phyloP scores from a whole-genome alignment of 1,140 invertebrate species.

The Caenorhabditis inopinata region DNA sequence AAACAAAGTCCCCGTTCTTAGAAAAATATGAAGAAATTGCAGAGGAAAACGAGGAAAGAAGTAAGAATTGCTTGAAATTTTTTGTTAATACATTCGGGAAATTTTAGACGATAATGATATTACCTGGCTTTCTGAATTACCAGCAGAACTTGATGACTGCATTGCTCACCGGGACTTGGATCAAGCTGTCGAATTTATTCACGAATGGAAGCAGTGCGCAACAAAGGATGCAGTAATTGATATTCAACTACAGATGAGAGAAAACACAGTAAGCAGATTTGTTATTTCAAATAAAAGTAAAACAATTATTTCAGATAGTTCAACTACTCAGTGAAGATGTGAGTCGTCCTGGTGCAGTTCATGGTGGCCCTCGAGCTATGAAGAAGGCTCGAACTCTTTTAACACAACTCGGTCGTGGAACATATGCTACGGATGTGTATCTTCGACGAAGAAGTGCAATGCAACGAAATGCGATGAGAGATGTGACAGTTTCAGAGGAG shows the following conservation, averaged over 20 bases:
- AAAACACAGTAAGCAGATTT: conserved; percentile 55
- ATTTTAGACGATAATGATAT: conserved; percentile 44
- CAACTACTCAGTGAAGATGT: conserved; percentile 67
- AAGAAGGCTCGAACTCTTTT: conserved; percentile 82
- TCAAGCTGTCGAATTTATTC: conserved; percentile 83
- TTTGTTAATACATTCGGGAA: neutral
- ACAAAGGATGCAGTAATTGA: conserved; percentile 53
- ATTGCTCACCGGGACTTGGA: conserved; percentile 82
- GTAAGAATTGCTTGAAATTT: neutral
- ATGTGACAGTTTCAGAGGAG: conserved; percentile 83
- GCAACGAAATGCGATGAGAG: conserved; percentile 70
- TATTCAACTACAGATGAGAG: conserved; percentile 57
- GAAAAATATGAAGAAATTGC: neutral
- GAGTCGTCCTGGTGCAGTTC: conserved; percentile 69
- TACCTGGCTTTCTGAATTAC: conserved; percentile 81
- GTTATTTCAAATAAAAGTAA: neutral
- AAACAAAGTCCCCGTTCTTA: neutral
- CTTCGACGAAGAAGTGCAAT: conserved; percentile 72
- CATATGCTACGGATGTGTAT: conserved; percentile 80
- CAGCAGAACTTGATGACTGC: conserved; percentile 90
- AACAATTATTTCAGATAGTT: conserved; percentile 45
- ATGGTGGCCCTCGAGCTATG: conserved; percentile 86
- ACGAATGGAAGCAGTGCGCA: conserved; percentile 71
- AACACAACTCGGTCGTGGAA: conserved; percentile 77
- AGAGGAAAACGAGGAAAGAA: neutral